Evolutionary conservation across 2,888 invertebrate genomes (phyloP).

Genomic region (Lumbricus terrestris): DNA sequence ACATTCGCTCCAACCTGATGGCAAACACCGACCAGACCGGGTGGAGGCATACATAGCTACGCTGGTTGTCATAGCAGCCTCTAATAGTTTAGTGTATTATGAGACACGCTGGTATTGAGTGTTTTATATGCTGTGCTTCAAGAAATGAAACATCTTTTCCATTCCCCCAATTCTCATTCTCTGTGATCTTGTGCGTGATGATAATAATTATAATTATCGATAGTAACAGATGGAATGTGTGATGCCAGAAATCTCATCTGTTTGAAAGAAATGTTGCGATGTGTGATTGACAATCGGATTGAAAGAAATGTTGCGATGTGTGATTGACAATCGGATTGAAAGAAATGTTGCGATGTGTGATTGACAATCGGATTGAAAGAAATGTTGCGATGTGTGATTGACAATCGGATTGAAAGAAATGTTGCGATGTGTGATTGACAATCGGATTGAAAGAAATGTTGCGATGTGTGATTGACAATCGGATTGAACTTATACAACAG

Average conservation of each 20-base stretch:
- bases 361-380: too few relatives aligned
- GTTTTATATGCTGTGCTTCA: not conserved
- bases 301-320: too few relatives aligned
- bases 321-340: too few relatives aligned
- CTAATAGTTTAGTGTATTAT: not conserved
- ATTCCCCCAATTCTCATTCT: too few relatives aligned
- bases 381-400: not conserved
- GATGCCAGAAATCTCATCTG: not conserved
- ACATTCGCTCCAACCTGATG: too few relatives aligned
- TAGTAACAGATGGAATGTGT: not conserved
- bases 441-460: not conserved
- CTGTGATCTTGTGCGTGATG: too few relatives aligned
- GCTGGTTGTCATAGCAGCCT: too few relatives aligned
- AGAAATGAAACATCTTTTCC: not conserved
- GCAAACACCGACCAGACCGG: too few relatives aligned
- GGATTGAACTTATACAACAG: slow-evolving; percentile 41
- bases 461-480: not conserved
- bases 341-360: too few relatives aligned
- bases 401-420: not conserved
- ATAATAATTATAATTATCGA: not conserved
- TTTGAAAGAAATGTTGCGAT: not conserved
- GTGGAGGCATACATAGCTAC: too few relatives aligned
- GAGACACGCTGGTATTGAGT: not conserved
- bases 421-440: not conserved
- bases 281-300: too few relatives aligned